Evolutionary conservation across 2,113 vertebrate species (phyloP), one percentile per base, ranked within the genome.

Genomic region (Peromyscus californicus): DNA sequence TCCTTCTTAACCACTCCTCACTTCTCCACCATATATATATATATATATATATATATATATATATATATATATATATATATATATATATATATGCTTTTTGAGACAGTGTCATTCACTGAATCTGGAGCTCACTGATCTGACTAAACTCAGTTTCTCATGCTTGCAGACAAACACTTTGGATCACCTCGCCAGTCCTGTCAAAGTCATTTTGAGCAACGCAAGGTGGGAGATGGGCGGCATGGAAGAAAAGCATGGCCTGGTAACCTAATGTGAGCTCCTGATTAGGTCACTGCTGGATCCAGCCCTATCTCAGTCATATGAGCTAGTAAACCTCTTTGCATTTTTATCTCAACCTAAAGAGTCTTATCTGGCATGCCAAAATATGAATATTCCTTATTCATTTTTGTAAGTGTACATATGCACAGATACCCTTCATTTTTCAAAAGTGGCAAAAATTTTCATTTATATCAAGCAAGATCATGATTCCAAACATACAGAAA

Each of bases 281-380:
- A 0, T 5, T 16, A 80, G 59, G 15, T 15, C 63, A 67, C 24
- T 9, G 17, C 78, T 9, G 7, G 69, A 70, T 6, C 63, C 82
- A 93, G 45, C 9, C 21, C n/a, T 61, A 12, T n/a, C 76, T 92
- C 65, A 91, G 29, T 76, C 70, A 11, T 19, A 39, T 5, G 59
- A 93, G 10, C 75, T 95, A 70, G 90, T 89, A 90, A 92, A 63
- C n/a, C 19, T 93, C 80, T 96, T 97, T 96, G 92, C 88, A 96
- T 96, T 94, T 95, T 95, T 92, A 93, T 97, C 92, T 97, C 76
- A 67, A 59, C 3, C 21, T 39, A 82, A 89, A 89, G 36, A 65
- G 36, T 76, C 80, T 91, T 70, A 96, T 79, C 42, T 72, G 85
- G 63, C 51, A 33, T 48, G 91, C 82, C 42, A 54, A 93, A 65